Conservation (phyloP, 2,888 invertebrate genomes). For the Lordiphosa fenestrarum region DNA sequence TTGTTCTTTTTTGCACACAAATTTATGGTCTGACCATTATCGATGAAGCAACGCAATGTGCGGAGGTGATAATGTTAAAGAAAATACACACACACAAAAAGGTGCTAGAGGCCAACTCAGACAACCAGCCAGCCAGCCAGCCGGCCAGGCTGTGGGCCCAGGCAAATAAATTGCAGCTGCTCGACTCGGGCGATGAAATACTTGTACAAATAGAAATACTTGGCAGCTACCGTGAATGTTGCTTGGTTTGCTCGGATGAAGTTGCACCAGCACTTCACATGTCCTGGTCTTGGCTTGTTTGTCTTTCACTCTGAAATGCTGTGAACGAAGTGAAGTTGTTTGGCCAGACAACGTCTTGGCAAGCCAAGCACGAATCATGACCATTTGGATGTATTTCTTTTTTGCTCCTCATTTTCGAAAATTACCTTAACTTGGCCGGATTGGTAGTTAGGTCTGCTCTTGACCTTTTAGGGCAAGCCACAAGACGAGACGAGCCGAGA, state of each 20-base stretch:
- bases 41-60: slow-evolving; percentile 38
- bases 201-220: slow-evolving; percentile 69
- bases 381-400: slow-evolving; percentile 54
- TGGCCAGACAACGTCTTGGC: slow-evolving; percentile 18
- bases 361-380: slow-evolving; percentile 56
- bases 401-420: slow-evolving; percentile 26
- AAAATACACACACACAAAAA: slow-evolving; percentile 51
- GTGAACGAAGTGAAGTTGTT: slow-evolving; percentile 33
- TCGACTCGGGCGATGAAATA: slow-evolving; percentile 69
- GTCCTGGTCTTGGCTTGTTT: slow-evolving; percentile 68
- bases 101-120: slow-evolving; percentile 10
- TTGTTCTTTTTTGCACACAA: slow-evolving; percentile 21
- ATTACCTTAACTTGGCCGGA: slow-evolving; percentile 46
- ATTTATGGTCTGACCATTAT: slow-evolving; percentile 57
- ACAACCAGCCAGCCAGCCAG: slow-evolving; percentile 8
- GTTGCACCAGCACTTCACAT: slow-evolving; percentile 70
- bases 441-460: slow-evolving; percentile 24
- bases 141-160: slow-evolving; percentile 13
- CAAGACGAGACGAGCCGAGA: slow-evolving; percentile 2
- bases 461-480: slow-evolving; percentile 52
- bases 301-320: slow-evolving; percentile 70
- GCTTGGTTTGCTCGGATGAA: slow-evolving; percentile 49
- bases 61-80: slow-evolving; percentile 65
- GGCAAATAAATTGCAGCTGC: slow-evolving; percentile 73
- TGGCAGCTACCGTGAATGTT: slow-evolving; percentile 64